Base-by-base conservation (phyloP, 2,113 vertebrate species). In the Chunga burmeisteri region DNA sequence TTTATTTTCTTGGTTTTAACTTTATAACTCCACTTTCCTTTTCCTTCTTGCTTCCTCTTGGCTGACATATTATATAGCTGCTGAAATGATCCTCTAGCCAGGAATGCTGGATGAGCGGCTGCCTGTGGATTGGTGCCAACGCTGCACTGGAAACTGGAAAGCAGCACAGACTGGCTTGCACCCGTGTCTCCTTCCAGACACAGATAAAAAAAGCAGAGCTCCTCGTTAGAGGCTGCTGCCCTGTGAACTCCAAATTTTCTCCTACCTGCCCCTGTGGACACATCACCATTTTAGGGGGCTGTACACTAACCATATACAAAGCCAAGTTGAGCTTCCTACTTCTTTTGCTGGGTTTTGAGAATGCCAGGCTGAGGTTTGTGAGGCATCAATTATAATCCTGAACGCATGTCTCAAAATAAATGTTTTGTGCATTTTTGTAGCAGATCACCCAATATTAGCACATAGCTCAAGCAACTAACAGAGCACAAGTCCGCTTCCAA, bases 21-120 rank as follows among this genome's bases (percentile, higher is more conserved):
- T 96, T 94, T 59, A 25, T 87, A 94, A 83, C 81, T 89, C 70
- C 38, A 36, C 63, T 97, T 96, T 77, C 66, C 53, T 95, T 87
- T 96, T 96, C 93, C 90, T 95, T 94, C 96, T 95, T 95, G 95
- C 87, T 97, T 97, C 91, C 91, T 96, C 87, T 96, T 97, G 96
- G 97, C 96, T 97, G 91, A 96, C 84, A 94, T 77, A 70, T 70
- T 77, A 77, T 72, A 88, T 84, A 92, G 96, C 92, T 96, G 96
- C 92, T 94, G 92, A 94, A 96, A 94, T 44, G 92, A 93, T 97
- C 80, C 93, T 82, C 80, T n/a, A 93, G 95, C 96, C 95, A 97
- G 95, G 92, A 97, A 96, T 92, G 97, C 93, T 93, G 93, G 93
- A 96, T 95, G 91, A 96, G 89, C 42, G 46, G 93, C 97, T 97